phyloP scores from a whole-genome alignment of 2,888 invertebrate species.

The Pecten maximus region DNA sequence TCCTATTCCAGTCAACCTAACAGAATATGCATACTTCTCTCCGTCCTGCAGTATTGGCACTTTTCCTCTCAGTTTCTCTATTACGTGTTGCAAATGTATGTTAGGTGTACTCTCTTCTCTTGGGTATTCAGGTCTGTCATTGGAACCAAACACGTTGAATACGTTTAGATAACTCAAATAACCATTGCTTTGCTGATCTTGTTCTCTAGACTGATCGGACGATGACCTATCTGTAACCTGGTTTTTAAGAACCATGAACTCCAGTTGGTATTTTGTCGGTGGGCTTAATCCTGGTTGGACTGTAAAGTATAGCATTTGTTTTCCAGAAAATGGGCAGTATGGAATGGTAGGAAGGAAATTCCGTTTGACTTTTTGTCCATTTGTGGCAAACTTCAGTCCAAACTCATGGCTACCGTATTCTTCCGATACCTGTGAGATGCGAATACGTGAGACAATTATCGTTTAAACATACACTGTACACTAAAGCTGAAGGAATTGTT shows the following conservation, averaged over 20 bases:
- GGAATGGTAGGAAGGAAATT: slow-evolving; percentile 52
- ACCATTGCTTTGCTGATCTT: background rate
- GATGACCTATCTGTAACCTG: background rate
- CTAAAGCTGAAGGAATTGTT: background rate
- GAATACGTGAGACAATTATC: background rate
- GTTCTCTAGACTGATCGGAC: background rate
- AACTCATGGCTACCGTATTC: slow-evolving; percentile 56
- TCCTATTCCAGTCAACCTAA: slow-evolving; percentile 37
- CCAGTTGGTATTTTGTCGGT: slow-evolving; percentile 45
- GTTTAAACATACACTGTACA: background rate
- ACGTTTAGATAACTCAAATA: background rate
- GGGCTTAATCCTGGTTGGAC: slow-evolving; percentile 51
- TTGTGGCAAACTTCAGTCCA: slow-evolving; percentile 54
- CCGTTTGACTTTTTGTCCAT: slow-evolving; percentile 51
- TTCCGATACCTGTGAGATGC: slow-evolving; percentile 51
- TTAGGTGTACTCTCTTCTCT: slow-evolving; percentile 41
- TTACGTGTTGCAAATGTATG: slow-evolving; percentile 56
- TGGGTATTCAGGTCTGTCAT: slow-evolving; percentile 48
- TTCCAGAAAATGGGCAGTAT: slow-evolving; percentile 59
- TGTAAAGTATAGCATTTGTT: slow-evolving; percentile 48
- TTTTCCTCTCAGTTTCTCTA: background rate
- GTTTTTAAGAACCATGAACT: slow-evolving; percentile 39
- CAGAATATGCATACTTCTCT: slow-evolving; percentile 5
- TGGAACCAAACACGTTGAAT: background rate
- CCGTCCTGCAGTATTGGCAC: background rate